Evolutionary conservation across 2,888 invertebrate genomes (phyloP), one percentile per base, ranked within the genome.

Genomic region (Zaprionus bogoriensis): DNA sequence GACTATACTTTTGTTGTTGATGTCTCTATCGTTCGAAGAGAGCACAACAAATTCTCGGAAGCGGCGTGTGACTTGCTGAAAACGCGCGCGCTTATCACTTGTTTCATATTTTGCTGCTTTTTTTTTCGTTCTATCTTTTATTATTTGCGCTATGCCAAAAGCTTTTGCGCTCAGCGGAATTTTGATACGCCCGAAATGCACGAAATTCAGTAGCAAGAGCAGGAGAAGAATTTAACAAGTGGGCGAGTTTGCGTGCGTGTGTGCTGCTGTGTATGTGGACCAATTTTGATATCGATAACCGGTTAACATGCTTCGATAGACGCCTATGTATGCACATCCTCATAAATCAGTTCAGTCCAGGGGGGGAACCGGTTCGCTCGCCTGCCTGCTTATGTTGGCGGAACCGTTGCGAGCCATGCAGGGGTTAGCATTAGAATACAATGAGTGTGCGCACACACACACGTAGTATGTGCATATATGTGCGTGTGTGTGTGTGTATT

Each of bases 41-140:
- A 27, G 2, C 10, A 14, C 32, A 42, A 42, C 10, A 50, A 7
- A 7, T 32, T 19, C n/a, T 20, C 23, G 5, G 55, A 53, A 42
- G 25, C 51, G 74, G 60, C 73, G 70, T 60, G 73, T 44, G 73
- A 66, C 72, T 59, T 4, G 58, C 53, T 51, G 17, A 32, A 55
- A 38, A 17, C 39, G 38, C 71, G n/a, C 61, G 20, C 17, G n/a
- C 41, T 54, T 38, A 14, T 32, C 32, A 32, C 4, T 3, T 23
- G 23, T 23, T 23, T 23, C 9, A 38, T 19, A 4, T 4, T 19
- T 10, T 7, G 2, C 5, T 19, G 23, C 17, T 20, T 41, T 30
- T 4, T 50, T 10, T 32, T 55, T 48, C 41, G 23, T 36, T 41
- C 44, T 23, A 17, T 19, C 17, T 30, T 52, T 36, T 25, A 25